Percentiles rank a stretch among this genome's conserved stretches.
Evolutionary conservation across 2,888 invertebrate species (phyloP).

Genomic region (Agrochola lychnidis): DNA sequence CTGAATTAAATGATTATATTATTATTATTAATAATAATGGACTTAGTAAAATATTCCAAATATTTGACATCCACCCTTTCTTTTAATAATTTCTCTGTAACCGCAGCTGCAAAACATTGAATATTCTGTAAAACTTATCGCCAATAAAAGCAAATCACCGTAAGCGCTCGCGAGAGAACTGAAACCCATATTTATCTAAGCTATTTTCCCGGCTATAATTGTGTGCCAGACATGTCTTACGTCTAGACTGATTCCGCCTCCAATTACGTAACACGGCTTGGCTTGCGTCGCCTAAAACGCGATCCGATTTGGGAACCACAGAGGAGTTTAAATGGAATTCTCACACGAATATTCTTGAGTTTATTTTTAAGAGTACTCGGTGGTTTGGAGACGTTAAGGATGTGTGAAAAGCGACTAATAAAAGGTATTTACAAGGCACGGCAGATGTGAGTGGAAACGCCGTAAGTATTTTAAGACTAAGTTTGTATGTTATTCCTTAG

Average conservation of each 20-base stretch:
- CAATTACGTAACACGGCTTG: slow-evolving; percentile 55
- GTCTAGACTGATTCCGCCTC: slow-evolving; percentile 55
- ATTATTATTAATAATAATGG: no score
- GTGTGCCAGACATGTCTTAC: slow-evolving; percentile 49
- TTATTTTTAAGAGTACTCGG: no score
- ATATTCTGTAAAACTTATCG: slow-evolving; percentile 19
- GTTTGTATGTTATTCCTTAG: background rate
- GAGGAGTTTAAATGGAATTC: slow-evolving; percentile 22
- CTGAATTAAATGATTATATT: no score
- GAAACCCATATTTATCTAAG: slow-evolving; percentile 42
- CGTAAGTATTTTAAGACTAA: background rate
- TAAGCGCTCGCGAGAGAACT: slow-evolving; percentile 33
- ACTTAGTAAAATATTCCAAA: background rate
- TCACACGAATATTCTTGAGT: background rate
- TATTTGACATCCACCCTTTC: background rate
- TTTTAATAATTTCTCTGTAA: background rate
- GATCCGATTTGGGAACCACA: slow-evolving; percentile 37
- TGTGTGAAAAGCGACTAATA: no score
- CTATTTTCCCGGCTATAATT: slow-evolving; percentile 45
- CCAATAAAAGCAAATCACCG: slow-evolving; percentile 38
- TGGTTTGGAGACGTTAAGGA: no score
- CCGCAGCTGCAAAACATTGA: slow-evolving; percentile 30
- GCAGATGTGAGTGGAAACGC: no score
- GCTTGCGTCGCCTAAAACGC: slow-evolving; percentile 43
- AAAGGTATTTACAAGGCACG: no score